Base-by-base conservation (phyloP, 2,888 invertebrate genomes). In the Drosophila parthenogenetica region DNA sequence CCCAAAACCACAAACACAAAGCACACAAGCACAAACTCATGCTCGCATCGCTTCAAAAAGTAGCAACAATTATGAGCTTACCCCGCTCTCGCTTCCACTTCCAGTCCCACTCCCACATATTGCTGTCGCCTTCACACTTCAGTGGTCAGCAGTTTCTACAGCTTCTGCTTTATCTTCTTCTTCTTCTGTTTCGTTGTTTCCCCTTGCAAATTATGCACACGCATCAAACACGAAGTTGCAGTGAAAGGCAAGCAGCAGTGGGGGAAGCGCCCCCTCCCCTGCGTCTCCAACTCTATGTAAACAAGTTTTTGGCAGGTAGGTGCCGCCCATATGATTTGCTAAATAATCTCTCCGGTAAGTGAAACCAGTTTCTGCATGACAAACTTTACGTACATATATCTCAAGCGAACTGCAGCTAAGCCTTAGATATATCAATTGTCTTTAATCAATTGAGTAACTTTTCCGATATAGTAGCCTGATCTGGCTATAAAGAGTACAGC, bases 331-430 rank as follows among this genome's bases (percentile, higher is more conserved):
- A 35, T 35, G 35, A 35, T 35, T 35, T 42, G 73, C 67, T 40
- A 40, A 75, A 60, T 66, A 69, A 87, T 87, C 87, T 87, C 87
- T 79, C 85, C 67, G 66, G 37, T 35, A 66, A 69, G 79, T 77
- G 80, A 84, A 84, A 84, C 83, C 80, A 69, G 87, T 84, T 84
- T 79, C 57, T 46, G 53, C n/a, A 42, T 16, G 17, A 17, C 35
- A 7, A 35, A 49, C 13, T 35, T 3, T 17, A 16, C 5, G 13
- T 32, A 16, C 5, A 14, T 32, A 37, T 53, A 42, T 54, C 40
- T 42, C 16, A 25, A 35, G 40, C 17, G 25, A 17, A 19, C 19
- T 19, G 45, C 19, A 50, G 35, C 37, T 22, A 37, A 19, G 19
- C 13, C n/a, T 22, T 22, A 50, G 14, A 3, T 7, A 16, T 8